Evolutionary conservation across 2,888 invertebrate species (phyloP), one percentile per base, ranked within the genome.

Genomic region (Diachrysia chrysitis): DNA sequence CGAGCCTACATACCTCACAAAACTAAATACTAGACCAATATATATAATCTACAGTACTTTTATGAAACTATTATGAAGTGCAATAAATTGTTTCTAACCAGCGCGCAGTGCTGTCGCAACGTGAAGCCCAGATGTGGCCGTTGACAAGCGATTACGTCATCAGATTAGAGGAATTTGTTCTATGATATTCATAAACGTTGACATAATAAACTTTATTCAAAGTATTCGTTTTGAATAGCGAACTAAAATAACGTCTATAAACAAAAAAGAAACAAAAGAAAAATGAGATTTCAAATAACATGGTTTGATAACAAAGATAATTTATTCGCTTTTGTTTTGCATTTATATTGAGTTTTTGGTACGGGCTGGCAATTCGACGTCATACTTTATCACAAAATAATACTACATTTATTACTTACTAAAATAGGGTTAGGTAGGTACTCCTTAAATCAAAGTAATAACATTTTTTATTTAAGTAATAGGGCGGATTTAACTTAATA

Each of bases 151-250:
- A 74, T 90, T 87, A 85, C 87, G 84, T 90, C 91, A 90, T 85
- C 84, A 81, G 85, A 91, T 91, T 91, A 88, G 73, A 83, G 83
- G 85, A 83, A 90, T 89, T 86, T 84, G 83, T 89, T 86, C 83
- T 85, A 86, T 75, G 78, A 69, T 68, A 60, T 75, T 57, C 61
- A 42, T 51, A 71, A 59, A 81, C 73, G 60, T 66, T 70, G 69
- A 73, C 74, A 78, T 73, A 77, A 77, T 77, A 76, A 76, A 73
- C 66, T 67, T 66, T 70, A 76, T 77, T 73, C 57, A 37, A 53
- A 42, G 6, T 1, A 17, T n/a, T 46, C 35, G 10, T 54, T 12
- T 65, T 17, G 42, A 29, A 48, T 32, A 32, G 7, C 10, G 32
- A 32, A 32, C 32, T 10, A 10, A 32, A 32, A 51, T 29, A 42